phyloP scores from a whole-genome alignment of 2,797 vertebrate species.

The Orientallactaga sibirica region DNA sequence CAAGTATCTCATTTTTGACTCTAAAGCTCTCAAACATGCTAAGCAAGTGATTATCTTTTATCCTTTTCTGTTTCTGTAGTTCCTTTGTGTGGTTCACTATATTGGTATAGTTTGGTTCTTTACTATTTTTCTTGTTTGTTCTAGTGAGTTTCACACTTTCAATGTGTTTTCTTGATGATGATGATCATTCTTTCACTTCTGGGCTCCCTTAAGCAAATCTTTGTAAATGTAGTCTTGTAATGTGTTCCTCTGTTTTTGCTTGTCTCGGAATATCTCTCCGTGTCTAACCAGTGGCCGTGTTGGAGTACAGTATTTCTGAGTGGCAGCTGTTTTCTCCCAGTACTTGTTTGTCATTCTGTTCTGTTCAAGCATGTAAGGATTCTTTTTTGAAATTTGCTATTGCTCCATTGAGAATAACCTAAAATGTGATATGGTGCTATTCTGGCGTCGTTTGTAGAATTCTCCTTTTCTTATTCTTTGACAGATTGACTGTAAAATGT shows the following conservation, averaged over 20 bases:
- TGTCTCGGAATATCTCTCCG: neutral
- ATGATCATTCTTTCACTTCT: neutral
- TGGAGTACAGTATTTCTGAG: neutral
- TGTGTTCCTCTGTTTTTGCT: neutral
- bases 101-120: neutral
- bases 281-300: neutral
- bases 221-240: neutral
- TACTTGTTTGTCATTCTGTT: neutral
- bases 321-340: neutral
- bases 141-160: neutral
- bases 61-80: neutral
- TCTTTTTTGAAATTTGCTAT: neutral
- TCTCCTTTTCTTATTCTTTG: neutral
- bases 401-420: neutral
- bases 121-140: neutral
- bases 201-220: neutral
- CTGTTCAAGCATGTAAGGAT: neutral
- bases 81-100: neutral
- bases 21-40: no score
- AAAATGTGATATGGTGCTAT: neutral
- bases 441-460: neutral
- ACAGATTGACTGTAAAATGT: neutral
- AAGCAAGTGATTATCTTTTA: neutral
- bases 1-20: no score
- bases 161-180: neutral